Evolutionary conservation across 2,888 invertebrate species (phyloP).

Genomic region (Argynnis bischoffii): DNA sequence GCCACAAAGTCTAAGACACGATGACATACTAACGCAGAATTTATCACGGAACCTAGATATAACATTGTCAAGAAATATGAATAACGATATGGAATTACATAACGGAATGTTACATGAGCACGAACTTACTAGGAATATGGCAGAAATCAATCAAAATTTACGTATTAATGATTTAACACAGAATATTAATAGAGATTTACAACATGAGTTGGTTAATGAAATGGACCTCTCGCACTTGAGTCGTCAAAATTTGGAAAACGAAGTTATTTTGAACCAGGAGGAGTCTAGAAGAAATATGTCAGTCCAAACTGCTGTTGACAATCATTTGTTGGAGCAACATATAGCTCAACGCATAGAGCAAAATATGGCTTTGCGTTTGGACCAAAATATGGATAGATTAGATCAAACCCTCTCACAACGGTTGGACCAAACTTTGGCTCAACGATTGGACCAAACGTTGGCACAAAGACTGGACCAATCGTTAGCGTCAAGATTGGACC

Average conservation of each 20-base stretch:
- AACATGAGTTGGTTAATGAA: constrained; percentile 57
- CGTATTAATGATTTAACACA: constrained; percentile 38
- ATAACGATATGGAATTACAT: constrained; percentile 57
- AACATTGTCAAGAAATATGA: constrained; percentile 44
- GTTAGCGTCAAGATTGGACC: constrained; percentile 45
- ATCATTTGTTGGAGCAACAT: constrained; percentile 48
- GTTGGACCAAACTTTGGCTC: constrained; percentile 46
- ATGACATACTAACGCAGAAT: constrained; percentile 47
- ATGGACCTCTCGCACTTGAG: constrained; percentile 45
- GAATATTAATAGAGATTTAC: constrained; percentile 46
- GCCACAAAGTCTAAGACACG: constrained; percentile 52
- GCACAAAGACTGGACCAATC: constrained; percentile 41
- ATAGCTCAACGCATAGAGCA: constrained; percentile 49
- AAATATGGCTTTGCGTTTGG: constrained; percentile 44
- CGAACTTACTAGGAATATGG: constrained; percentile 46
- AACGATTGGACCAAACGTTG: constrained; percentile 49
- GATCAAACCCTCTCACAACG: constrained; percentile 46
- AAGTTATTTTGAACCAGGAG: constrained; percentile 42
- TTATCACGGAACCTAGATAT: constrained; percentile 55
- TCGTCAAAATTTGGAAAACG: constrained; percentile 53
- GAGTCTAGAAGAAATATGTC: constrained; percentile 40
- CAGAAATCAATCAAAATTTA: constrained; percentile 51
- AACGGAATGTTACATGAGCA: constrained; percentile 58
- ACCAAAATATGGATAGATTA: constrained; percentile 39
- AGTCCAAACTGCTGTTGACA: constrained; percentile 40